phyloP scores from a whole-genome alignment of 2,888 invertebrate genomes.

The Chesias legatella region DNA sequence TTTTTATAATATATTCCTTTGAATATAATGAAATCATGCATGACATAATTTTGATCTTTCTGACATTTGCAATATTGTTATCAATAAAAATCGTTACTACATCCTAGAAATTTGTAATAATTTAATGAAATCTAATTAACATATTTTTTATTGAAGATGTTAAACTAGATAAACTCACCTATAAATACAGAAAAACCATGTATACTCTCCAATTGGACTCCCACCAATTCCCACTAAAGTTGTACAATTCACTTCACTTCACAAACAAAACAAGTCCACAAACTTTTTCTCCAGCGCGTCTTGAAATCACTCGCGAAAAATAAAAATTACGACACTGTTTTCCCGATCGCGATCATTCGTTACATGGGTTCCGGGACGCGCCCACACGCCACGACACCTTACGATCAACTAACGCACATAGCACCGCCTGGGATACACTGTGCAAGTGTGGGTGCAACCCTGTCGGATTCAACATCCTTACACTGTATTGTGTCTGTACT shows the following conservation, averaged over 20 bases:
- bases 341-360: not conserved
- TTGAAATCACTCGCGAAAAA: not conserved
- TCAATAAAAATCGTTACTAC: too few species aligned
- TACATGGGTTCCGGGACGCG: constrained; percentile 15
- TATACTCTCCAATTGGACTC: too few species aligned
- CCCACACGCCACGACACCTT: constrained; percentile 32
- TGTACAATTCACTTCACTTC: constrained; percentile 14
- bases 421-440: constrained; percentile 54
- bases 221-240: constrained; percentile 13
- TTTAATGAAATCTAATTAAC: too few species aligned
- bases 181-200: too few species aligned
- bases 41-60: too few species aligned
- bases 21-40: too few species aligned
- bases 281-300: too few species aligned
- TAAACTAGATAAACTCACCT: too few species aligned
- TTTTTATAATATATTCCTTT: too few species aligned
- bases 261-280: constrained; percentile 11
- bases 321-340: constrained; percentile 13
- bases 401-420: constrained; percentile 53
- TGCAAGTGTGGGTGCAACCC: constrained; percentile 47
- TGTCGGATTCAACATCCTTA: constrained; percentile 34
- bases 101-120: too few species aligned
- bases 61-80: too few species aligned
- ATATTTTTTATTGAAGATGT: too few species aligned
- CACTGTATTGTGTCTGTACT: constrained; percentile 7